phyloP scores from a whole-genome alignment of 2,113 vertebrate species.

The Podarcis muralis region DNA sequence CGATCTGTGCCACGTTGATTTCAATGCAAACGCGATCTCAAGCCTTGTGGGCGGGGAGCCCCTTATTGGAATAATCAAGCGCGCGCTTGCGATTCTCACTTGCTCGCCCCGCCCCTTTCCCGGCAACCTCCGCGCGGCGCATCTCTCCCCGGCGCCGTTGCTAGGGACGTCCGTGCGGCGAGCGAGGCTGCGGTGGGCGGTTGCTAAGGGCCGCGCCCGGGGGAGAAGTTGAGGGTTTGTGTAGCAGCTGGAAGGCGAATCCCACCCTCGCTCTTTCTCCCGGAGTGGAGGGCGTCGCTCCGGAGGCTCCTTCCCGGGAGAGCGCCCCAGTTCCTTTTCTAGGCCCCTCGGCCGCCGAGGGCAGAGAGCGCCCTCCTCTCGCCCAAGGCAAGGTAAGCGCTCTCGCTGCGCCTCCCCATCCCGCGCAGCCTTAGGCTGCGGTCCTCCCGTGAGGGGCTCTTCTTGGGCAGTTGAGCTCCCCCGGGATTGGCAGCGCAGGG shows the following conservation, averaged over 20 bases:
- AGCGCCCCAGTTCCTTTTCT: background rate
- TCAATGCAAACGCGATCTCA: too few relatives aligned
- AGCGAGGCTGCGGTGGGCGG: constrained; percentile 28
- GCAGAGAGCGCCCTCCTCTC: background rate
- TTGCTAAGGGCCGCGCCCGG: constrained; percentile 32
- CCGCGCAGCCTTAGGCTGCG: background rate
- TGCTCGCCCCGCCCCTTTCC: background rate
- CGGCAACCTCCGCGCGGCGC: background rate
- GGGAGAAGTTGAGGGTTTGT: background rate
- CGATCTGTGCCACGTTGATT: too few relatives aligned
- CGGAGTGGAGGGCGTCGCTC: background rate
- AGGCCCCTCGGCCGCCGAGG: background rate
- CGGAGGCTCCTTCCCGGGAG: background rate
- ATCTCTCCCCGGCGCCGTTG: constrained; percentile 58
- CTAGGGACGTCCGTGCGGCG: background rate
- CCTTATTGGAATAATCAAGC: too few relatives aligned
- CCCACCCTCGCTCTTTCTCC: background rate
- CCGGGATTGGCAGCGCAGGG: too few relatives aligned
- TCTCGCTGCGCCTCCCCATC: background rate
- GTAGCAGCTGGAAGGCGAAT: background rate
- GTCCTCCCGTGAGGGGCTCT: too few relatives aligned
- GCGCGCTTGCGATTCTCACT: too few relatives aligned
- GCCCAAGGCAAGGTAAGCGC: background rate
- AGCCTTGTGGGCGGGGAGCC: too few relatives aligned
- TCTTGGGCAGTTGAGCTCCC: too few relatives aligned